Base-by-base conservation (phyloP, 2,797 vertebrate species). In the Loriculus beryllinus region DNA sequence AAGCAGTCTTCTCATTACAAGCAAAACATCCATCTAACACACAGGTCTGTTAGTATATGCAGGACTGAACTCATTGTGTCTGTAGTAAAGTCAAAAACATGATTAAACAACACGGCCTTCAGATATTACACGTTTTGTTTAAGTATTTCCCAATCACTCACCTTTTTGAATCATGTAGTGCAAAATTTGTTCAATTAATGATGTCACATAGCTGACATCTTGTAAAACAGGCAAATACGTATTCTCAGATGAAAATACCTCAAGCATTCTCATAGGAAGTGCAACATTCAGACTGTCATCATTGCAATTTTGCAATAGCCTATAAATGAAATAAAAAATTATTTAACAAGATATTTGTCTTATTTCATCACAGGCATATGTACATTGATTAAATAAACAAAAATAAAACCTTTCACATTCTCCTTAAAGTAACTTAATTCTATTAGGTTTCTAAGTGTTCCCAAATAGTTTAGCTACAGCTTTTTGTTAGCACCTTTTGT, bases 151-250 rank as follows among this genome's bases (percentile, higher is more conserved):
- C 60, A 75, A 23, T 15, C 56, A 97, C 98, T 96, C 96, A 99
- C 99, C 99, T 98, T 98, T 99, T 94, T 99, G 99, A 98, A 99
- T 97, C 98, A 99, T 98, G 98, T 99, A 99, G 99, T 99, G 98
- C 98, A 99, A 99, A 98, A 99, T 98, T 97, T 99, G 99, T 98
- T 99, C 99, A 71, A 99, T 98, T 97, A 99, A 96, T 45, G 98
- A 98, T 92, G 98, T 98, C 98, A 99, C 98, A 88, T 96, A 97
- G 97, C 97, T 96, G 93, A 98, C 97, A 93, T 99, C 99, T 97
- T 98, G 98, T 97, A 99, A 97, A 97, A 98, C 97, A 84, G 98
- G 98, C 97, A 98, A 97, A 96, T 99, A 99, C 0, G 99, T 99
- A 96, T 96, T 98, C 97, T 99, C 99, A 63, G 99, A 98, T 57